Evolutionary conservation across 2,113 vertebrate species (phyloP).

Genomic region (Gobius niger): DNA sequence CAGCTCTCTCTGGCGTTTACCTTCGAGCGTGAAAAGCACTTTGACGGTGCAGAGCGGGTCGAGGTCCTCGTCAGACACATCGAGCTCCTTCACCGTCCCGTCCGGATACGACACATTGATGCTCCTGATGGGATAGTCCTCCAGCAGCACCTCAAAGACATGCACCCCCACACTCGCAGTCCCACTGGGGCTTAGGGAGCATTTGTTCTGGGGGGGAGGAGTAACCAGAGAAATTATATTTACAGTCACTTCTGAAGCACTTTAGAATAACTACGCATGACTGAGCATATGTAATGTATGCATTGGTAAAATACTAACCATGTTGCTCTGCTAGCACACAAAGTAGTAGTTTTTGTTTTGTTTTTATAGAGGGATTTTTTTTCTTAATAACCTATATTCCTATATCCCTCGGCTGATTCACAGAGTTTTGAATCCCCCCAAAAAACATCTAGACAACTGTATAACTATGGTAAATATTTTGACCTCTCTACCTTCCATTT

Average conservation of each 20-base stretch:
- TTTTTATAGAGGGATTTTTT: no score
- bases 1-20: conserved; percentile 29
- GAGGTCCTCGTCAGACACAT: not conserved
- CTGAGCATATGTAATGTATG: no score
- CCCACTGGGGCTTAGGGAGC: conserved; percentile 38
- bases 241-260: not conserved
- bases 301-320: no score
- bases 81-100: not conserved
- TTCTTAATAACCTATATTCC: no score
- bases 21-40: conserved; percentile 68
- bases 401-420: no score
- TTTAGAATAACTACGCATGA: no score
- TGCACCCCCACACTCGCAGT: conserved; percentile 36
- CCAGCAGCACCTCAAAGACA: conserved; percentile 64
- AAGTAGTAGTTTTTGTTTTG: no score
- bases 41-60: conserved; percentile 56
- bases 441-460: no score
- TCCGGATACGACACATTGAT: conserved; percentile 53
- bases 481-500: not conserved
- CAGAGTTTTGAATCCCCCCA: no score
- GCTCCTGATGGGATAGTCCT: conserved; percentile 58
- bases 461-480: not conserved
- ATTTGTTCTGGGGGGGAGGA: conserved; percentile 34
- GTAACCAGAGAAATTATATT: not conserved
- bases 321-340: no score